Evolutionary conservation across 1,140 invertebrate genomes (phyloP).

Genomic region (Zaprionus gabonicus): DNA sequence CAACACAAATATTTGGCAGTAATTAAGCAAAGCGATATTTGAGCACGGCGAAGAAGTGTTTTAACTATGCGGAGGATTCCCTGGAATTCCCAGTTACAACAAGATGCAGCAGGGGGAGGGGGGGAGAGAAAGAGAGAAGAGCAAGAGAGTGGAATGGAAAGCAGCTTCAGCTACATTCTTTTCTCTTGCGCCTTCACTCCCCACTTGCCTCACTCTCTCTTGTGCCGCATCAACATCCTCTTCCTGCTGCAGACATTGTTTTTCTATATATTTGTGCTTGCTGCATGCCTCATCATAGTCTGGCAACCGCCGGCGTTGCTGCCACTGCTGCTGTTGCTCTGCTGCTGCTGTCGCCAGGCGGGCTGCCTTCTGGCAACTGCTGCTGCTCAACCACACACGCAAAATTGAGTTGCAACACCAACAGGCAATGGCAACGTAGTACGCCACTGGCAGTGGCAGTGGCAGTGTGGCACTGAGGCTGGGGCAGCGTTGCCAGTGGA

Average conservation of each 20-base stretch:
- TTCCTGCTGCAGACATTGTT: slow-evolving; percentile 33
- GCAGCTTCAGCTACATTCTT: not conserved
- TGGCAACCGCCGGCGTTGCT: slow-evolving; percentile 8
- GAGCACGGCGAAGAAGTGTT: not conserved
- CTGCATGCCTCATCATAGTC: slow-evolving; percentile 37
- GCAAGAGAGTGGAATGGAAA: too few relatives aligned
- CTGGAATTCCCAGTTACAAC: not conserved
- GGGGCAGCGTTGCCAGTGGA: slow-evolving; percentile 28
- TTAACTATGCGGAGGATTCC: not conserved
- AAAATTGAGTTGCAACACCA: slow-evolving; percentile 60
- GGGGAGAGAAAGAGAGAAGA: not conserved
- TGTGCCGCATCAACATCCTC: too few relatives aligned
- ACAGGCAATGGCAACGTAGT: slow-evolving; percentile 7
- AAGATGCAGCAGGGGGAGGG: not conserved
- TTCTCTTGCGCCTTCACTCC: not conserved
- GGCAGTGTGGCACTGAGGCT: not conserved
- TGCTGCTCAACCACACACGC: slow-evolving; percentile 64
- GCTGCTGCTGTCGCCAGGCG: slow-evolving; percentile 6
- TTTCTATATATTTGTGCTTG: slow-evolving; percentile 37
- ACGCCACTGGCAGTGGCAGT: slow-evolving; percentile 21
- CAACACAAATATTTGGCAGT: slow-evolving; percentile 28
- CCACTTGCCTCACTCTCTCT: not conserved
- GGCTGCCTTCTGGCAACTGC: slow-evolving; percentile 16
- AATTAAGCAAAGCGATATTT: slow-evolving; percentile 43
- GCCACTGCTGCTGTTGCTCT: not conserved